Percentiles rank a stretch among this genome's conserved stretches.
These are phyloP conservation scores for Panthera uncia DNA, from an alignment of 2,113 vertebrate genomes.

Conservation along the genomic window DNA sequence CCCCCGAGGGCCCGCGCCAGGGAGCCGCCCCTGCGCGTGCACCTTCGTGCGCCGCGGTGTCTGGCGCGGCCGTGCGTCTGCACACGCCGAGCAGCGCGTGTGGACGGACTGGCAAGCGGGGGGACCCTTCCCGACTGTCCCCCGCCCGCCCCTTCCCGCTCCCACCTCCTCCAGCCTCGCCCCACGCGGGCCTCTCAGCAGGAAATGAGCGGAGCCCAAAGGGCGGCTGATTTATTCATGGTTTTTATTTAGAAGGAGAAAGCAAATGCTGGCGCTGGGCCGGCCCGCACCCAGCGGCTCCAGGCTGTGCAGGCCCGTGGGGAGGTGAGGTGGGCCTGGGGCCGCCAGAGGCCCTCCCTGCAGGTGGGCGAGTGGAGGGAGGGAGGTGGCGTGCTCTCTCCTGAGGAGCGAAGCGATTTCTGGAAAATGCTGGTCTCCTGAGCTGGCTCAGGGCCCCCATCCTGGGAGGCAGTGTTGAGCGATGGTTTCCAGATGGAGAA, in stretches of 20 bases:
- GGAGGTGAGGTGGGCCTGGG: not conserved
- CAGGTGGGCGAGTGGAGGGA: not conserved
- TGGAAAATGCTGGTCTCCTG: constrained; percentile 49
- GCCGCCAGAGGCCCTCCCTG: not conserved
- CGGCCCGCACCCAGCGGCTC: not conserved
- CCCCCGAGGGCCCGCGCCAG: not conserved
- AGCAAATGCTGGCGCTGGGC: not conserved
- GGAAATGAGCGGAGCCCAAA: constrained; percentile 16
- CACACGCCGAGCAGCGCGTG: not conserved
- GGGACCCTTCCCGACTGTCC: not conserved
- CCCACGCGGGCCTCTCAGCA: not conserved
- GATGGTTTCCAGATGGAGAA: constrained; percentile 63
- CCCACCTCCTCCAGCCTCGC: not conserved
- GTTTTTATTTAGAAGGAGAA: not conserved
- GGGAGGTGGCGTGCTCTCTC: not conserved
- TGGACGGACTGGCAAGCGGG: rapidly evolving
- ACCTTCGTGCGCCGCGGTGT: not conserved
- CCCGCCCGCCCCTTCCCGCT: not conserved
- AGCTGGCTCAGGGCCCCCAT: constrained; percentile 20
- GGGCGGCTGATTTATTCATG: not conserved
- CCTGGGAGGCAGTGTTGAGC: constrained; percentile 4
- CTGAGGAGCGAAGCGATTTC: constrained; percentile 10
- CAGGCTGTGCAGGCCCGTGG: not conserved
- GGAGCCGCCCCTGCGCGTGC: not conserved
- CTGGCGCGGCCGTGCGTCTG: not conserved